A percentile compares a stretch with the other conserved stretches of the same genome.
These are phyloP conservation scores for Pomacea canaliculata DNA, from an alignment of 2,888 invertebrate genomes.

Conservation along the genomic window DNA sequence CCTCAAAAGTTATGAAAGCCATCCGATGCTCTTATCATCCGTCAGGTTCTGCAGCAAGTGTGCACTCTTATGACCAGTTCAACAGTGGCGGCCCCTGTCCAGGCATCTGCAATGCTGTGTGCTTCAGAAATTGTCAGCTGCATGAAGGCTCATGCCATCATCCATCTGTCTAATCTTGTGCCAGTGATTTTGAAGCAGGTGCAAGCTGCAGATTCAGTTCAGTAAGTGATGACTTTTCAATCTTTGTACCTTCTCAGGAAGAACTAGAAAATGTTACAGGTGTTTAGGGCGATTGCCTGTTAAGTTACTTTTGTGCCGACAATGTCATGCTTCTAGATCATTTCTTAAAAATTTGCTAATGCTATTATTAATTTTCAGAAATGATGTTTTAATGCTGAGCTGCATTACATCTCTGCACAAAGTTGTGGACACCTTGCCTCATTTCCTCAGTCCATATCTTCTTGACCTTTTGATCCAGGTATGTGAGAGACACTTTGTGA, in stretches of 20 bases:
- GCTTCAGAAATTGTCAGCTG: slow-evolving; percentile 82
- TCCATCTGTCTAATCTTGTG: slow-evolving; percentile 83
- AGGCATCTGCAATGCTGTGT: slow-evolving; percentile 65
- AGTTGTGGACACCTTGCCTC: slow-evolving; percentile 83
- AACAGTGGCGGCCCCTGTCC: slow-evolving; percentile 37
- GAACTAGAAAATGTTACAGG: too few species aligned
- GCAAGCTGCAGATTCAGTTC: slow-evolving; percentile 38
- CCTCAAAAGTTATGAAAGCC: too few species aligned
- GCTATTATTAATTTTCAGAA: slow-evolving; percentile 45
- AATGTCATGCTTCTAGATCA: too few species aligned
- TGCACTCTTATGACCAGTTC: slow-evolving; percentile 74
- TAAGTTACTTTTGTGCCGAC: too few species aligned
- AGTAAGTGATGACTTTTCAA: slow-evolving; percentile 29
- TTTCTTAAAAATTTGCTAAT: not conserved
- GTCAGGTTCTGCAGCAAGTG: slow-evolving; percentile 77
- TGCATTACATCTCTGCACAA: slow-evolving; percentile 84
- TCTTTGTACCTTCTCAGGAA: too few species aligned
- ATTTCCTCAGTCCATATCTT: slow-evolving; percentile 89
- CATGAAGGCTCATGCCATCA: slow-evolving; percentile 82
- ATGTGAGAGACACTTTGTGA: slow-evolving; percentile 17
- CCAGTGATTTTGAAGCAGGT: slow-evolving; percentile 71
- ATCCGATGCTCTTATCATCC: too few species aligned
- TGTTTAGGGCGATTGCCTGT: too few species aligned
- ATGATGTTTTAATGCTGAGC: slow-evolving; percentile 75
- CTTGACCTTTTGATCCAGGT: slow-evolving; percentile 69